phyloP scores from a whole-genome alignment of 1,140 invertebrate species.

The Nomia melanderi region DNA sequence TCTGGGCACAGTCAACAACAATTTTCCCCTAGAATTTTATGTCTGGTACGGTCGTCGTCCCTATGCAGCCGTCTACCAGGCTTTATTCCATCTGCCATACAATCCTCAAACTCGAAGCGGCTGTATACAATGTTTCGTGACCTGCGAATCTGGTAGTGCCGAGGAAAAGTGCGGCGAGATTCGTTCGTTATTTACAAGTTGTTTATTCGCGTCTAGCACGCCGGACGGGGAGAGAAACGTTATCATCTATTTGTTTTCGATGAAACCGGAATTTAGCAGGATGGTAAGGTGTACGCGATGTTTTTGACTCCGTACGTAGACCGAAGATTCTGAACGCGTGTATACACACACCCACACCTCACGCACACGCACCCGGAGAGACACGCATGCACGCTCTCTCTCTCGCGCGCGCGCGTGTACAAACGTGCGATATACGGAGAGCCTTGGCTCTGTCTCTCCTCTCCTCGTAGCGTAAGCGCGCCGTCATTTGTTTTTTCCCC shows the following conservation, averaged over 20 bases:
- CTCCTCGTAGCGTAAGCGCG: conserved; percentile 65
- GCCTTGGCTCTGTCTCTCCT: conserved; percentile 65
- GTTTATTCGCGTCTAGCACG: conserved; percentile 41
- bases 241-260: conserved; percentile 18
- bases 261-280: conserved; percentile 47
- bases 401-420: conserved; percentile 26
- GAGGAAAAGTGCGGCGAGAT: conserved; percentile 1
- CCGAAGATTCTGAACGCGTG: conserved; percentile 52
- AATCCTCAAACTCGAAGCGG: neutral
- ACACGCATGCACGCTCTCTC: conserved; percentile 15
- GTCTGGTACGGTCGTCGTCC: neutral
- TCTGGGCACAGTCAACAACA: conserved; percentile 4
- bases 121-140: neutral
- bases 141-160: conserved; percentile 1
- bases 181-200: conserved; percentile 22
- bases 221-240: neutral
- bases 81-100: neutral
- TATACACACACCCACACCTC: conserved; percentile 40
- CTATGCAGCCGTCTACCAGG: neutral
- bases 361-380: neutral
- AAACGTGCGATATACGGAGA: conserved; percentile 55
- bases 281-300: conserved; percentile 55
- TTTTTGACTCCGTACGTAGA: conserved; percentile 60
- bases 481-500: conserved; percentile 75
- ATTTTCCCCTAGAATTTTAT: conserved; percentile 15